Evolutionary conservation across 1,140 invertebrate species (phyloP), one percentile per base, ranked within the genome.

Genomic region (Meteorus sp.): DNA sequence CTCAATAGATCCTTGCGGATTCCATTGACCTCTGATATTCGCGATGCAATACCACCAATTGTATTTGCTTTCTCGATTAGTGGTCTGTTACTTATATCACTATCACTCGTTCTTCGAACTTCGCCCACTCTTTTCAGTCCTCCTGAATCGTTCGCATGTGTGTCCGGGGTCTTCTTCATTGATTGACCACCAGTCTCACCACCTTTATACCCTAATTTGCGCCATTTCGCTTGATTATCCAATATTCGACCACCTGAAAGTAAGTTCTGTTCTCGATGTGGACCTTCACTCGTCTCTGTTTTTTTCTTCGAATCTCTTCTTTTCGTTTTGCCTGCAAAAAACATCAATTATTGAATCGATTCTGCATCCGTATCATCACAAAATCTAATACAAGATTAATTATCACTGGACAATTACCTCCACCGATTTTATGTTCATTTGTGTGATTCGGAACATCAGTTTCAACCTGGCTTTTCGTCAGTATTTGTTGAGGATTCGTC

Each of bases 251-350:
- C 78, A 37, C 79, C 79, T 0, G 77, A 75, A 22, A 81, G 61
- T 13, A 81, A 63, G 62, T 76, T 80, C 64, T 81, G 79, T 67
- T 80, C 79, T 7, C 79, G 70, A 63, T 77, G 71, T 39, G 75
- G 53, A 62, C 75, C 71, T 3, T 82, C 80, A 2, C 74, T 74
- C 7, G 81, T 74, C 56, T 81, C 82, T 3, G 71, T 63, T 63
- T 85, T 85, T 61, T 80, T 82, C 69, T 81, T 82, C 45, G 78
- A 79, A 67, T 81, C 81, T 70, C 79, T 77, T 77, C 80, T 82
- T 61, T 82, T 82, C 45, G 78, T 80, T 71, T 80, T 80, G 13
- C 77, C 77, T 80, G 41, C 2, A 65, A 68, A 54, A 65, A 54
- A 29, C 58, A 58, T 3, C 15, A 52, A 37, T 19, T 35, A 9